These are phyloP conservation scores for Archaeoteleia sp. DNA, from an alignment of 2,888 invertebrate genomes.

Conservation along the genomic window DNA sequence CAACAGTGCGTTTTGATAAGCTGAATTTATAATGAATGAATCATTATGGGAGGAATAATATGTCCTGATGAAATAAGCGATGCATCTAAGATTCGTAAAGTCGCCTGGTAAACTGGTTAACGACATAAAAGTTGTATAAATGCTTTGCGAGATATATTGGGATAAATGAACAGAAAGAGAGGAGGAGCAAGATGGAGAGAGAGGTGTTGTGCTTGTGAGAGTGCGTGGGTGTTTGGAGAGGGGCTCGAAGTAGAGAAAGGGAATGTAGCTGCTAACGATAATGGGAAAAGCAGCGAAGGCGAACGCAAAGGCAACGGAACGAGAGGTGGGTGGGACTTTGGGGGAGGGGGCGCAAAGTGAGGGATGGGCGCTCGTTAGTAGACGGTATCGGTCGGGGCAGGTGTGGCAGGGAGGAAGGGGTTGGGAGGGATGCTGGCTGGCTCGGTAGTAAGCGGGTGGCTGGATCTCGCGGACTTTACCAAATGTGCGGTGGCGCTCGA, in stretches of 20 bases:
- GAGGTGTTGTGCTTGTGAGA: conserved; percentile 7
- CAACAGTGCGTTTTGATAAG: conserved; percentile 47
- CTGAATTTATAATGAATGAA: conserved; percentile 46
- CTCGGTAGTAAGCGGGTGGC: conserved; percentile 14
- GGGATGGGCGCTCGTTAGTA: conserved; percentile 61
- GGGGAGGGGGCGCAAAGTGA: conserved; percentile 54
- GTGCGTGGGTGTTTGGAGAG: conserved; percentile 5
- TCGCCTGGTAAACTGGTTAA: conserved; percentile 41
- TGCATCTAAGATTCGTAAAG: conserved; percentile 46
- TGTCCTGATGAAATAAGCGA: conserved; percentile 32
- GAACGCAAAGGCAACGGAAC: conserved; percentile 31
- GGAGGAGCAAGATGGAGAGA: conserved; percentile 42
- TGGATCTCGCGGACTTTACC: conserved; percentile 63
- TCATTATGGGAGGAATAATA: conserved; percentile 25
- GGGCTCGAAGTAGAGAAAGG: conserved; percentile 23
- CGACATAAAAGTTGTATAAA: conserved; percentile 52
- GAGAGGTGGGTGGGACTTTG: conserved; percentile 37
- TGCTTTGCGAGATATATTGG: conserved; percentile 48
- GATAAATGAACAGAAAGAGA: conserved; percentile 32
- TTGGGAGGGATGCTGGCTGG: conserved; percentile 12
- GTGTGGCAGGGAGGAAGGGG: conserved; percentile 21
- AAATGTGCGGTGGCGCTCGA: conserved; percentile 68
- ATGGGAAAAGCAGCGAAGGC: conserved; percentile 56
- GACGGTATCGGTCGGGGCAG: conserved; percentile 35
- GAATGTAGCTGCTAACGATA: conserved; percentile 52